phyloP scores from a whole-genome alignment of 2,797 vertebrate species.

The Anguilla obscura region DNA sequence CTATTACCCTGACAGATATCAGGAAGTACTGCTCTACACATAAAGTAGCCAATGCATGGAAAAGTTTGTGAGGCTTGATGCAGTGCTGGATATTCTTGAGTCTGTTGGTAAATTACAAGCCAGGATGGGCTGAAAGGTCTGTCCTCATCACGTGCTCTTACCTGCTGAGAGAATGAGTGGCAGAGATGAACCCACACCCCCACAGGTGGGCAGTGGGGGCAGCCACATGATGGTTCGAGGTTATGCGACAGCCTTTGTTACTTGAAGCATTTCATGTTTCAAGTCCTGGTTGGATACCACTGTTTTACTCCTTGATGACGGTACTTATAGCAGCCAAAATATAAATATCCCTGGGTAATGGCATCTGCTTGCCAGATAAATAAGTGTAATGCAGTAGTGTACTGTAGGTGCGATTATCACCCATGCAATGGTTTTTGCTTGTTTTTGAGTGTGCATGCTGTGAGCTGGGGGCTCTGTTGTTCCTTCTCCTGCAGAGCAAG shows the following conservation, averaged over 20 bases:
- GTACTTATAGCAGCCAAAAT: not conserved
- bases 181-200: too few relatives aligned
- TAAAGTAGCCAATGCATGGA: too few relatives aligned
- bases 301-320: not conserved
- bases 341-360: not conserved
- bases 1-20: too few relatives aligned
- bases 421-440: not conserved
- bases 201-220: too few relatives aligned
- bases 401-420: not conserved
- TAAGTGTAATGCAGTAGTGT: not conserved
- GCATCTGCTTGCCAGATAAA: not conserved
- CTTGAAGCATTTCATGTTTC: not conserved
- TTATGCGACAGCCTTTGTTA: not conserved
- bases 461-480: not conserved
- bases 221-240: not conserved
- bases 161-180: too few relatives aligned
- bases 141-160: too few relatives aligned
- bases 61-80: too few relatives aligned
- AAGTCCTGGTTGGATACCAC: not conserved
- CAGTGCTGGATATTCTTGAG: too few relatives aligned
- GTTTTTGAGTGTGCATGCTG: not conserved
- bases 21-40: too few relatives aligned
- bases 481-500: not conserved
- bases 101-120: too few relatives aligned
- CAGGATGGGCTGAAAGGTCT: too few relatives aligned